These are phyloP conservation scores for Lasioglossum zephyrum DNA, from an alignment of 2,888 invertebrate species.

Conservation along the genomic window DNA sequence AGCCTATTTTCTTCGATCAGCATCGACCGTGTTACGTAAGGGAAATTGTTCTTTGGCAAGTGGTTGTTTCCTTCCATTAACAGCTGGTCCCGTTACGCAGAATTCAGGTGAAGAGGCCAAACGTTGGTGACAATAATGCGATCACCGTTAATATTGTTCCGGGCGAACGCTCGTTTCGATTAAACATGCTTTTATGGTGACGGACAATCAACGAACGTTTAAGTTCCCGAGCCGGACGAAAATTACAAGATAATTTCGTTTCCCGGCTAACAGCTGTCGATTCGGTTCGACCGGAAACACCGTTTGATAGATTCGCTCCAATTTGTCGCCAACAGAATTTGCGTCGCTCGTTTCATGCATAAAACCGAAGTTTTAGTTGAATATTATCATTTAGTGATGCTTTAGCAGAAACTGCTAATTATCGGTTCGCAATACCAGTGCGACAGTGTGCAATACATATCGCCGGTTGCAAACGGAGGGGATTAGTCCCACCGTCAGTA, in stretches of 20 bases:
- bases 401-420: not conserved
- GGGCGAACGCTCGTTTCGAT: slow-evolving; percentile 34
- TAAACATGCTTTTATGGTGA: slow-evolving; percentile 19
- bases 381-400: not conserved
- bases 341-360: not conserved
- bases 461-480: not conserved
- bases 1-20: not conserved
- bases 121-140: slow-evolving; percentile 29
- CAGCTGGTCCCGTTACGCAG: slow-evolving; percentile 16
- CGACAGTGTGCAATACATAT: not conserved
- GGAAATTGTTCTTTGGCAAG: not conserved
- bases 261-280: not conserved
- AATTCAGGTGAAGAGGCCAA: slow-evolving; percentile 17
- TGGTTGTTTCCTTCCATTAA: slow-evolving; percentile 24
- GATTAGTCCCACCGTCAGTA: slow-evolving; percentile 36
- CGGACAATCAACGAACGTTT: not conserved
- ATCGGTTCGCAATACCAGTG: not conserved
- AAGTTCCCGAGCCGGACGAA: not conserved
- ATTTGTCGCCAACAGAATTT: not conserved
- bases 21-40: not conserved
- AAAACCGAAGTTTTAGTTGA: not conserved
- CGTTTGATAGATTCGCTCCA: not conserved
- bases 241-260: not conserved
- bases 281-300: not conserved
- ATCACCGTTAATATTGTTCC: slow-evolving; percentile 41